Conservation (phyloP, 2,888 invertebrate species). For the Osedax frankpressi region DNA sequence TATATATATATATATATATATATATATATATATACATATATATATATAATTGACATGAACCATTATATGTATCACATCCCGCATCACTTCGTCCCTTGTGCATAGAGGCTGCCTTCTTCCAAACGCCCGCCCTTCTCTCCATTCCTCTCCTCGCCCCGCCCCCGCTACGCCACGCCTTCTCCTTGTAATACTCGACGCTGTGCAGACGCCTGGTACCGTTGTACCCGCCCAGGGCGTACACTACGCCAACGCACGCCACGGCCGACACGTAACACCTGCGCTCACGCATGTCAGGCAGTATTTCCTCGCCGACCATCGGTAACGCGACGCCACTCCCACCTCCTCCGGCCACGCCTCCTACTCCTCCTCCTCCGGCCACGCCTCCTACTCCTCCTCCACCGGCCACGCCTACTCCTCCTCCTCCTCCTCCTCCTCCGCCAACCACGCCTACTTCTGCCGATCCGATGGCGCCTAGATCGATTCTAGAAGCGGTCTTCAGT, state of each 20-base stretch:
- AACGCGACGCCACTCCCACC: too few relatives aligned
- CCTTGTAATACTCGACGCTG: not conserved
- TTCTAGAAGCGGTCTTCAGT: not conserved
- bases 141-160: too few relatives aligned
- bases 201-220: not conserved
- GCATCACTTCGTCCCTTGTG: not conserved
- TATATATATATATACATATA: slow-evolving; percentile 1
- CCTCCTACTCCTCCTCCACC: too few relatives aligned
- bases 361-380: too few relatives aligned
- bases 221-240: not conserved
- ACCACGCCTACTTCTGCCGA: too few relatives aligned
- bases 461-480: not conserved
- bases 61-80: not conserved
- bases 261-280: not conserved
- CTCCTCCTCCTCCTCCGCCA: too few relatives aligned
- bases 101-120: not conserved
- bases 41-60: not conserved
- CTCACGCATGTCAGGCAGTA: not conserved
- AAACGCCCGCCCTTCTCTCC: too few relatives aligned
- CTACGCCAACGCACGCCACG: not conserved
- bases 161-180: not conserved
- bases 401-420: too few relatives aligned
- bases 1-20: slow-evolving; percentile 1
- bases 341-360: too few relatives aligned
- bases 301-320: too few relatives aligned